Evolutionary conservation across 2,888 invertebrate species (phyloP).

Genomic region (Drosophila kuntzei): DNA sequence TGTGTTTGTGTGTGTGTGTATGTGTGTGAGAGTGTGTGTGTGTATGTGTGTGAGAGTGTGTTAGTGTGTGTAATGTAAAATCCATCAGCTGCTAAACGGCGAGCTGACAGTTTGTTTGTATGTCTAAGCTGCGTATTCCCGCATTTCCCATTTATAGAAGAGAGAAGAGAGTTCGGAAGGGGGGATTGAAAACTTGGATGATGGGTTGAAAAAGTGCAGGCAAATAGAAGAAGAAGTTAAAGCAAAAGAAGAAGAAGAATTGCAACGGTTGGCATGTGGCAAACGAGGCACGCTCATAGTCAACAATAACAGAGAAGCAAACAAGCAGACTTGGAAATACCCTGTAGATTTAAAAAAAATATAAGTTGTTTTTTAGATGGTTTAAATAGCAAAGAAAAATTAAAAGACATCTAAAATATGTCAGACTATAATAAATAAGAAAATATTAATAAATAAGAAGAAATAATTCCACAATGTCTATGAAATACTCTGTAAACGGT

Average conservation of each 20-base stretch:
- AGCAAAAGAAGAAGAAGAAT: not conserved
- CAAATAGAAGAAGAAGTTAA: conserved; percentile 27
- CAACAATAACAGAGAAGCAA: not conserved
- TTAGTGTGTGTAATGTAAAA: conserved; percentile 59
- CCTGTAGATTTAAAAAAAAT: not conserved
- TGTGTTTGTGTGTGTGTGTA: conserved; percentile 9
- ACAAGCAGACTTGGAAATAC: conserved; percentile 18
- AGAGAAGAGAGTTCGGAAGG: not conserved
- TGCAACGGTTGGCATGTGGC: conserved; percentile 54
- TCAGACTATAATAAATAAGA: too few species aligned
- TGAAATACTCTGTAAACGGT: conserved; percentile 12
- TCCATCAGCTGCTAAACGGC: conserved; percentile 71
- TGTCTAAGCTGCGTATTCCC: conserved; percentile 49
- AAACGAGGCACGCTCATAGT: conserved; percentile 31
- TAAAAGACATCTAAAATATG: not conserved
- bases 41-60: conserved; percentile 7
- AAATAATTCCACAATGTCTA: not conserved
- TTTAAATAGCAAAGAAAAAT: not conserved
- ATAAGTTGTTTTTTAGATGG: not conserved
- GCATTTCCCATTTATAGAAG: conserved; percentile 11
- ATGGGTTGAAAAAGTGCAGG: conserved; percentile 41
- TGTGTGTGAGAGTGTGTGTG: conserved; percentile 8
- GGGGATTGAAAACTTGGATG: conserved; percentile 14
- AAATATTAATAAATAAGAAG: too few species aligned
- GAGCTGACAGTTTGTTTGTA: conserved; percentile 76